Conservation (phyloP, 2,888 invertebrate genomes). For the Acanthosepion pharaonis region DNA sequence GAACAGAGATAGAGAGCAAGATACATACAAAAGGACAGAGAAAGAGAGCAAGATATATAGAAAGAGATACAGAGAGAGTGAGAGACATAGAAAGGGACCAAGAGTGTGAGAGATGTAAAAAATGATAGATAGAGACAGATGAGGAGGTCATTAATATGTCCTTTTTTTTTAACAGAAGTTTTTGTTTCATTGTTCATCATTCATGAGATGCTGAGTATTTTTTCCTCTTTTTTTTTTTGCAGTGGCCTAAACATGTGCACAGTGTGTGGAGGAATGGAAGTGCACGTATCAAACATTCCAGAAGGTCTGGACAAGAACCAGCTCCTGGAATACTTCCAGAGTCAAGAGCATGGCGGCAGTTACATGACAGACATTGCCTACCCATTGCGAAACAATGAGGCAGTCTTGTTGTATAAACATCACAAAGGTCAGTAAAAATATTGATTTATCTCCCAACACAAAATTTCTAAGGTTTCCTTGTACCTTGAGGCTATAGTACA, state of each 20-base stretch:
- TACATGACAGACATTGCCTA: constrained; percentile 43
- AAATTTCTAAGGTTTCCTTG: no score
- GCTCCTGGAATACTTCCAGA: constrained; percentile 38
- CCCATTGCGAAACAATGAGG: constrained; percentile 42
- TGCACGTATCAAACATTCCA: constrained; percentile 43
- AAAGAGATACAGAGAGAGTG: no score
- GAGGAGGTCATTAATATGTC: no score
- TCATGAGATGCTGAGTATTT: neutral
- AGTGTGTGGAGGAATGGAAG: constrained; percentile 42
- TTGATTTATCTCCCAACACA: neutral
- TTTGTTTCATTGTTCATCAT: no score
- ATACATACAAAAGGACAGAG: no score
- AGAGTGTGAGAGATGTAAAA: no score
- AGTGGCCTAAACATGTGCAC: constrained; percentile 43
- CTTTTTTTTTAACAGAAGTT: no score
- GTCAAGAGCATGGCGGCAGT: constrained; percentile 42
- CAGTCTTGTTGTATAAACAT: constrained; percentile 18
- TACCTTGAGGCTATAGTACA: no score
- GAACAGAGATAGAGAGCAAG: no score
- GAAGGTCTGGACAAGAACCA: constrained; percentile 35
- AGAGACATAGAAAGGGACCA: no score
- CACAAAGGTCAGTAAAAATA: constrained; percentile 1
- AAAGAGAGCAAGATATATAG: no score
- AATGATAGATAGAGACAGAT: no score
- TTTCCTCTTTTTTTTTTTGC: neutral